phyloP scores from a whole-genome alignment of 2,113 vertebrate species.

The Catharus fuscescens region DNA sequence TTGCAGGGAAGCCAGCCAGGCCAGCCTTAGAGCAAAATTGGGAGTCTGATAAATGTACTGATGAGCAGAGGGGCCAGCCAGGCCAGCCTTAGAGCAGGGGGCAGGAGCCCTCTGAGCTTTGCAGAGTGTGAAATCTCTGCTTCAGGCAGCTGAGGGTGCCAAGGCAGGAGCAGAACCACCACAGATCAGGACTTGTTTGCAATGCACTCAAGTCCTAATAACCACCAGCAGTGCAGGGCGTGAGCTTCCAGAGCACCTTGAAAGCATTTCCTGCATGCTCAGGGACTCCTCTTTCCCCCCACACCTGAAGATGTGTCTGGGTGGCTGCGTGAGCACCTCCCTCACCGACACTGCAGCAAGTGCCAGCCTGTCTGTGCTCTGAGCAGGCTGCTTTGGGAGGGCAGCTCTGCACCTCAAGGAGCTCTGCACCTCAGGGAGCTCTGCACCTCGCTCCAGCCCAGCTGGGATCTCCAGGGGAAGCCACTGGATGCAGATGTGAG shows the following conservation, averaged over 20 bases:
- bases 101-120: not conserved
- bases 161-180: not conserved
- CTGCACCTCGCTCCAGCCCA: rapidly evolving
- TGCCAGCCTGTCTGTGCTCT: not conserved
- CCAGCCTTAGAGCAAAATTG: no score
- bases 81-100: not conserved
- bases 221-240: not conserved
- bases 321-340: not conserved
- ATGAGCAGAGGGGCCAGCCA: no score
- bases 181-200: constrained; percentile 44
- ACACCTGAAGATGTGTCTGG: not conserved
- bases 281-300: not conserved
- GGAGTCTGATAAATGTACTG: no score
- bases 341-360: not conserved
- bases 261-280: not conserved
- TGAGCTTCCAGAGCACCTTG: not conserved
- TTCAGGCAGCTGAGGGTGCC: not conserved
- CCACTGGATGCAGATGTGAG: not conserved
- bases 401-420: not conserved
- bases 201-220: not conserved
- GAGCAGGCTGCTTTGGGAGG: not conserved
- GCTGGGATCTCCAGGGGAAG: not conserved
- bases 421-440: rapidly evolving
- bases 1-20: not conserved
- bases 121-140: not conserved